Evolutionary conservation across 2,797 vertebrate genomes (phyloP), one percentile per base, ranked within the genome.

Genomic region (Apodemus agrarius): DNA sequence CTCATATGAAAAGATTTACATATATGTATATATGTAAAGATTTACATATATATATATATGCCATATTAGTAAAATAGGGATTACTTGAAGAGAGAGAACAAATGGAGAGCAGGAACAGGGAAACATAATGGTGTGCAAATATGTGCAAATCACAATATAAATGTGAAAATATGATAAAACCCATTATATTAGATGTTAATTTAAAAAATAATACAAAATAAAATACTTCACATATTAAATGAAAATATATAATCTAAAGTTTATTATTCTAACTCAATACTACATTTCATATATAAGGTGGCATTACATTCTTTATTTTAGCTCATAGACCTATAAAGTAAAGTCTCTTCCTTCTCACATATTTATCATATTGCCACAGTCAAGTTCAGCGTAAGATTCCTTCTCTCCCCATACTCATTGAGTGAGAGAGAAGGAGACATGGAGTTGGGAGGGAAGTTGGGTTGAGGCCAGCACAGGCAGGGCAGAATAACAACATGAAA

Each of bases 181-280:
- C 0, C 10, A 84, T 34, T n/a, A 52, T 10, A 52, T 9, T 52
- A 12, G 16, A 69, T 86, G 31, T 11, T 85, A 65, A 49, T n/a
- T 67, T 52, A 34, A 52, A 69, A 52, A 65, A 11, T 67, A 13
- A 49, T 52, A 49, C 4, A 52, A 80, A 83, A 63, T 63, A 84
- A 63, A 84, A 84, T 46, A 46, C 21, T 31, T 86, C 21, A 72
- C n/a, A 52, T n/a, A 86, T 52, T n/a, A 69, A 29, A 37, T 46
- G 8, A 54, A 72, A 74, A 37, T 11, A 37, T 74, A 0, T 85
- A 57, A 81, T 43, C 81, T 63, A 63, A 78, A 31, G 76, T 85
- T 83, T 90, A 24, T 89, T 89, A 91, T 82, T 93, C 43, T 90
- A 89, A 89, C 11, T 90, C 37, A 95, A 76, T 89, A 86, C 34